Base-by-base conservation (phyloP, 2,888 invertebrate species). In the Fragum whitleyi region DNA sequence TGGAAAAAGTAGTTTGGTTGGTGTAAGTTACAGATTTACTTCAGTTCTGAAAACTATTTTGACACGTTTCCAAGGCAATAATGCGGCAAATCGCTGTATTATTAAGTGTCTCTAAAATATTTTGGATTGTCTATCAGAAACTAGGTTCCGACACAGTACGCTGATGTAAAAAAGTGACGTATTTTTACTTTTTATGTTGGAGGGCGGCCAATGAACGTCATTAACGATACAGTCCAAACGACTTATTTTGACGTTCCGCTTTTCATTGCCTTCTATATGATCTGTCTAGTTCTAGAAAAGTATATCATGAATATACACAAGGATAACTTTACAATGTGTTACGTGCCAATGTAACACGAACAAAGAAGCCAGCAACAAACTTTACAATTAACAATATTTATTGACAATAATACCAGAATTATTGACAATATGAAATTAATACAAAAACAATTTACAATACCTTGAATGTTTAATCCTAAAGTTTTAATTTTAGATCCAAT, bases 81-180 rank as follows among this genome's bases (percentile, higher is more conserved):
- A 47, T 47, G 47, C 47, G 47, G 47, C 19, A 47, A 47, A 47
- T 47, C 47, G 47, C n/a, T 47, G 14, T 14, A n/a, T 47, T 47
- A 47, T 47, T 47, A 47, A 47, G 47, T 47, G 47, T 47, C 47
- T 47, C 47, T 47, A 47, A 47, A 47, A 47, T 47, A 47, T 47
- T 47, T 47, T 47, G 47, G 47, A 47, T 47, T n/a, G 47, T 47
- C 47, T 47, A 47, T 47, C 32, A 16, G 47, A 47, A 47, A 9
- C 47, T 47, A 47, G 47, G 47, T n/a, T 47, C 47, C n/a, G n/a
- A n/a, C 47, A 47, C 47, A 47, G 47, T 19, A 47, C 14, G 47
- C 47, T n/a, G 47, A 14, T 14, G 47, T 47, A 47, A 47, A 47
- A 47, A 47, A 14, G 47, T 47, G 47, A 47, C 47, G 47, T 47